phyloP scores from a whole-genome alignment of 92 coral and sea anemone species.

The Nematostella vectensis region DNA sequence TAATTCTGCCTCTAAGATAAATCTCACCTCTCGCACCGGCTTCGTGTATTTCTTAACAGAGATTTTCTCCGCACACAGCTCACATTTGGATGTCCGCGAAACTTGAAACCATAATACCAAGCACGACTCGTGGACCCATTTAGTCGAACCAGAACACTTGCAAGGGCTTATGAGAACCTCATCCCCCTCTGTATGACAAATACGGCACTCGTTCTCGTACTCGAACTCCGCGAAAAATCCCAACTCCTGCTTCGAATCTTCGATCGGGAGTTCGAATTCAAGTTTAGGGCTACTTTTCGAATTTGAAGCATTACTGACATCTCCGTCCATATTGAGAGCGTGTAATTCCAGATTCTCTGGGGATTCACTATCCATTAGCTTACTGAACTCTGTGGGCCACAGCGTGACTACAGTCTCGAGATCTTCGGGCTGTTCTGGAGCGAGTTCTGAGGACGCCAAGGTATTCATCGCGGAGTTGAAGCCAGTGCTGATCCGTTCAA shows the following conservation, averaged over 20 bases:
- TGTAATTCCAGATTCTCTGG: no score
- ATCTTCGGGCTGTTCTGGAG: no score
- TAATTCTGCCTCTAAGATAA: no score
- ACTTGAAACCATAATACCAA: constrained; percentile 86
- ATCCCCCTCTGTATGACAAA: constrained; percentile 67
- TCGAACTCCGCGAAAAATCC: neutral
- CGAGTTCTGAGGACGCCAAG: no score
- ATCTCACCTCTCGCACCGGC: constrained; percentile 80
- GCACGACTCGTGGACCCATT: constrained; percentile 93
- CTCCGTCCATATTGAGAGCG: no score
- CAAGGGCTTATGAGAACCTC: constrained; percentile 83
- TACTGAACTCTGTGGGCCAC: no score
- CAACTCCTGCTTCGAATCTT: neutral
- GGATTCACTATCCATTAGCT: no score
- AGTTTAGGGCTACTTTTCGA: no score
- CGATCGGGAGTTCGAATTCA: neutral
- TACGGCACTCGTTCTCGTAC: constrained; percentile 66
- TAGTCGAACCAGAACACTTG: constrained; percentile 81
- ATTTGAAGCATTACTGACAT: no score
- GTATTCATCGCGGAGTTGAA: no score
- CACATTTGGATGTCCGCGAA: constrained; percentile 75
- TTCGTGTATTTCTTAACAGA: constrained; percentile 66
- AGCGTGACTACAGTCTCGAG: no score
- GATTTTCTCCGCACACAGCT: constrained; percentile 71
- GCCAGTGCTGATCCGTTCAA: no score